Conservation (phyloP, 2,888 invertebrate genomes). For the Athripsodes cinereus region DNA sequence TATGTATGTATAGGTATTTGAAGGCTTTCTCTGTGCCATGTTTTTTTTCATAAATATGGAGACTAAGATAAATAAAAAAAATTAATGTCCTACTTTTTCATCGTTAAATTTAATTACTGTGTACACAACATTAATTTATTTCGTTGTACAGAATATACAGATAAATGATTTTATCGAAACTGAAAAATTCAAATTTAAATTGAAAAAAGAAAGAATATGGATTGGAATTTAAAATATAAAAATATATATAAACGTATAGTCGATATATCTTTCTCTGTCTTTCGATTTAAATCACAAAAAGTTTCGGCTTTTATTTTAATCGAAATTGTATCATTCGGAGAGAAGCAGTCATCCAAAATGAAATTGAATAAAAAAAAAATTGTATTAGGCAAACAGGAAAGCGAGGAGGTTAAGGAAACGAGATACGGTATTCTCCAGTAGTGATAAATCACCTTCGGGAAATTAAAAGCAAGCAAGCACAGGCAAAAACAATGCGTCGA, state of each 20-base stretch:
- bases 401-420: conserved; percentile 23
- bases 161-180: too few relatives aligned
- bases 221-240: background rate
- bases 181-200: background rate
- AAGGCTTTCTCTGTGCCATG: too few relatives aligned
- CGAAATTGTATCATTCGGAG: conserved; percentile 24
- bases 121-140: too few relatives aligned
- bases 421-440: conserved; percentile 26
- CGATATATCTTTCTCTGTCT: background rate
- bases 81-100: too few relatives aligned
- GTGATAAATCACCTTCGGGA: conserved; percentile 54
- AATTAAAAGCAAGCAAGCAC: conserved; percentile 49
- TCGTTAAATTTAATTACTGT: too few relatives aligned
- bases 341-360: conserved; percentile 26
- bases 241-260: background rate
- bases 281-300: conserved; percentile 8
- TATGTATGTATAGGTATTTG: too few relatives aligned
- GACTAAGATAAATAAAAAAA: too few relatives aligned
- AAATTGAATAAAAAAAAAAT: conserved; percentile 26
- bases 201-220: background rate
- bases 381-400: conserved; percentile 19
- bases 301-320: conserved; percentile 22
- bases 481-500: conserved; percentile 28
- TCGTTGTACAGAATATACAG: too few relatives aligned
- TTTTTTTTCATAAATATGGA: too few relatives aligned